These are phyloP conservation scores for Numida meleagris DNA, from an alignment of 2,113 vertebrate genomes.

Conservation along the genomic window DNA sequence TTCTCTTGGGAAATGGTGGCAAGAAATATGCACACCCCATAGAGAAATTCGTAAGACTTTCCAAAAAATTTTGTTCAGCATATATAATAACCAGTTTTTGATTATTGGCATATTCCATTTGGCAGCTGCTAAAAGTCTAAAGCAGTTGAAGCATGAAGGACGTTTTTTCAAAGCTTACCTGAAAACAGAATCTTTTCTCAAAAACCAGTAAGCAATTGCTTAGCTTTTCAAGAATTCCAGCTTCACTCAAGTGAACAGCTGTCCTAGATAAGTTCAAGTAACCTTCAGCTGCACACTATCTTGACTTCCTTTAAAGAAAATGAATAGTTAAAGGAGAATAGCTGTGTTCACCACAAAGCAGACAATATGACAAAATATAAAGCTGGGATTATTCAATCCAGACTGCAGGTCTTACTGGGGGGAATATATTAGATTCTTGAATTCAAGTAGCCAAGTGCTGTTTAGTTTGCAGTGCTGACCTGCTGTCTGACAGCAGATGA, in stretches of 20 bases:
- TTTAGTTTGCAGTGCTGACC: background rate
- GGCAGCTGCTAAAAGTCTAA: background rate
- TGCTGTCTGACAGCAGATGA: constrained; percentile 18
- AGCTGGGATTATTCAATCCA: background rate
- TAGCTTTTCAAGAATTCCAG: background rate
- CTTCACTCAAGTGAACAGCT: background rate
- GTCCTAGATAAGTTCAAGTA: background rate
- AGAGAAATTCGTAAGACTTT: background rate
- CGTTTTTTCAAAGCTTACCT: background rate
- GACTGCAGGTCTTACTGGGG: background rate
- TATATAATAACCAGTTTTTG: background rate
- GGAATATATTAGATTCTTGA: background rate
- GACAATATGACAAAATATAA: background rate
- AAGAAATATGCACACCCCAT: background rate
- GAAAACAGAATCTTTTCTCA: background rate
- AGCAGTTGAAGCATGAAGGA: background rate
- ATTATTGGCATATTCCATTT: background rate
- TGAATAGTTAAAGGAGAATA: background rate
- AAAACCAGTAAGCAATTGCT: background rate
- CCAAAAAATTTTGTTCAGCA: background rate
- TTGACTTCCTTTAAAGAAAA: constrained; percentile 42
- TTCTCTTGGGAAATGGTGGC: background rate
- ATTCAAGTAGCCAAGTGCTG: background rate
- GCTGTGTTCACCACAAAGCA: background rate
- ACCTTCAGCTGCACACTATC: background rate